phyloP scores from a whole-genome alignment of 1,140 invertebrate genomes.

The Anastatus disparis region DNA sequence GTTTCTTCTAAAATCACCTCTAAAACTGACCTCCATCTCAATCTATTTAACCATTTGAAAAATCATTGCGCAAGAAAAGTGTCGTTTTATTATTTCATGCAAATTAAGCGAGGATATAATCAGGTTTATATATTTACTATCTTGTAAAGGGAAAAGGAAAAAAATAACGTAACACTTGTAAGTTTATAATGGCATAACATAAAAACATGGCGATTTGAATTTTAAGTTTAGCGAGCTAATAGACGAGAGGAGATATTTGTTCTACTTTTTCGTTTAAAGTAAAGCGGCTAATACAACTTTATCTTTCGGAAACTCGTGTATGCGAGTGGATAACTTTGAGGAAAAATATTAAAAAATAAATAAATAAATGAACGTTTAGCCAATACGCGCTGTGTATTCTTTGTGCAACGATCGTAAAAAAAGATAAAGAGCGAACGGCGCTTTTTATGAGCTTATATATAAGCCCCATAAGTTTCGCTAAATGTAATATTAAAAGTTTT shows the following conservation, averaged over 20 bases:
- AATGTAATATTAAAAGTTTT: constrained; percentile 53
- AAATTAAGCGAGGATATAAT: constrained; percentile 4
- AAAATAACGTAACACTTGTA: neutral
- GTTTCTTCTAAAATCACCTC: constrained; percentile 43
- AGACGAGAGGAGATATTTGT: no score
- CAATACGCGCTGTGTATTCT: no score
- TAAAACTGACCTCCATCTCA: neutral
- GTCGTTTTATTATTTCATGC: constrained; percentile 7
- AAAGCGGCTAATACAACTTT: no score
- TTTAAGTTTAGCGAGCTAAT: neutral
- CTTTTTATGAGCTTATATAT: no score
- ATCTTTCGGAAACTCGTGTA: no score
- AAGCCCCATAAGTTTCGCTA: constrained; percentile 38
- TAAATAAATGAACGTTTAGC: no score
- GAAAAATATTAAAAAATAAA: no score
- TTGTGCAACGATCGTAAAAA: no score
- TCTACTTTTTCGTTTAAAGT: no score
- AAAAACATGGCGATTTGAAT: constrained; percentile 1
- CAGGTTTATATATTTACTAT: constrained; percentile 16
- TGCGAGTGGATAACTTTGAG: no score
- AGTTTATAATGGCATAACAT: neutral
- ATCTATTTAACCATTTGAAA: neutral
- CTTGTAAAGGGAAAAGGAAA: neutral
- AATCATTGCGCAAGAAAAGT: neutral
- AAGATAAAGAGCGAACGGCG: constrained; percentile 45